A percentile compares a stretch with the other conserved stretches of the same genome.
phyloP scores from a whole-genome alignment of 1,140 invertebrate species.

The Bombus consobrinus region DNA sequence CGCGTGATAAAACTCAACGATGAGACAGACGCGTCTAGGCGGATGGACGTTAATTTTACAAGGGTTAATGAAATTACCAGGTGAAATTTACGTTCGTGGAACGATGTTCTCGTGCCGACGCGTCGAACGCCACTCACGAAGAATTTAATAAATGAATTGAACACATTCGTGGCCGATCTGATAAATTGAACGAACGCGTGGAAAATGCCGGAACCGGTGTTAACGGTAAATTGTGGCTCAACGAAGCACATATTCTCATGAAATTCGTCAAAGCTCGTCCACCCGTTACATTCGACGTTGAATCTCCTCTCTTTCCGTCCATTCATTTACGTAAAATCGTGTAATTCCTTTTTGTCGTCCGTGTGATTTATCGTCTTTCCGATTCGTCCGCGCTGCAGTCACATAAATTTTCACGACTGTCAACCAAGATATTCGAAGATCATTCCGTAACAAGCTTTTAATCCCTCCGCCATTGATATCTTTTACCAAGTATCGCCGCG shows the following conservation, averaged over 20 bases:
- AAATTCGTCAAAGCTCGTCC: conserved; percentile 10
- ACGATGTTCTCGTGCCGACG: not conserved
- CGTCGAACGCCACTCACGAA: conserved; percentile 27
- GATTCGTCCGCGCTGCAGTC: not conserved
- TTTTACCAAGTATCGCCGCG: not conserved
- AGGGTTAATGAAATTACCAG: conserved; percentile 21
- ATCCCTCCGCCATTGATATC: not conserved
- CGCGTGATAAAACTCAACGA: not conserved
- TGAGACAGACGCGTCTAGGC: not conserved
- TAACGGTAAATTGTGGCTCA: conserved; percentile 7
- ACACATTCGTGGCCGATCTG: conserved; percentile 37
- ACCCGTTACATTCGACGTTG: too few species aligned
- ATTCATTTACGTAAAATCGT: conserved; percentile 6
- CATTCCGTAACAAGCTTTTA: not conserved
- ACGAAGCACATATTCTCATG: not conserved
- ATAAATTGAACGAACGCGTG: conserved; percentile 25
- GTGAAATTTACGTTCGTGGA: conserved; percentile 22
- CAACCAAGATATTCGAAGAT: not conserved
- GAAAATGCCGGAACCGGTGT: conserved; percentile 7
- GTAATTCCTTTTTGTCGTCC: not conserved
- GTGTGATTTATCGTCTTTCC: not conserved
- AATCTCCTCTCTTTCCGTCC: too few species aligned
- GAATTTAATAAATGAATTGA: conserved; percentile 49
- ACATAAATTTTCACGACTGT: not conserved
- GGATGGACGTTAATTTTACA: conserved; percentile 16